Percentiles rank a stretch among this genome's conserved stretches.
phyloP scores from a whole-genome alignment of 1,140 invertebrate species.

The Tribolium madens region DNA sequence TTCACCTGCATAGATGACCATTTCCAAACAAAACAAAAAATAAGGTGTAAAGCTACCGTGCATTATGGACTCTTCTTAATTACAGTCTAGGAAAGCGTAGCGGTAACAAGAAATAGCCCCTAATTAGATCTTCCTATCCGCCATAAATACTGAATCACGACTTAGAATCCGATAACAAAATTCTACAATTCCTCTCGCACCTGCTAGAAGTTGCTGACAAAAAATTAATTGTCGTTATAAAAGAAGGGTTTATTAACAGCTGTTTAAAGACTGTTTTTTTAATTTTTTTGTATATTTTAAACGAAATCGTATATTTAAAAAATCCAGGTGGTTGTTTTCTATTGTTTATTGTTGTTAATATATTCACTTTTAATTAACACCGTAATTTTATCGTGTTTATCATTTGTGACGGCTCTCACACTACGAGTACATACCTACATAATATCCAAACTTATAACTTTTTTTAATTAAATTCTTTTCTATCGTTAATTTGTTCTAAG shows the following conservation, averaged over 20 bases:
- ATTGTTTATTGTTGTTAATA: slow-evolving; percentile 21
- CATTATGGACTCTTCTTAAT: slow-evolving; percentile 20
- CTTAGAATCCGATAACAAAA: slow-evolving; percentile 8
- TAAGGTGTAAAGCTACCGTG: neutral
- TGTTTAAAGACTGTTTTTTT: slow-evolving; percentile 1
- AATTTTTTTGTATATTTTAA: neutral
- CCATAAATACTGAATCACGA: slow-evolving; percentile 22
- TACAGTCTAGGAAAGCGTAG: slow-evolving; percentile 7
- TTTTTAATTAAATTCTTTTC: neutral
- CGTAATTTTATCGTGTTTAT: neutral
- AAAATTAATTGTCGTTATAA: slow-evolving; percentile 2
- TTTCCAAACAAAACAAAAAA: neutral
- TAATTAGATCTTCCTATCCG: slow-evolving; percentile 5
- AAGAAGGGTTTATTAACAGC: neutral
- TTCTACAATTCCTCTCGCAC: neutral
- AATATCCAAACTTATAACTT: neutral
- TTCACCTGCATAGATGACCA: neutral
- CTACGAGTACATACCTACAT: neutral
- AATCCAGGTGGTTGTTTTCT: slow-evolving; percentile 12
- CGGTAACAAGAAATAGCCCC: neutral
- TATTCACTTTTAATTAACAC: slow-evolving; percentile 37
- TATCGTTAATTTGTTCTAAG: too few relatives aligned
- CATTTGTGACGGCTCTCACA: neutral
- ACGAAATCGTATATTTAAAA: neutral
- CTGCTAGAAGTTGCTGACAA: neutral